Percentiles rank a stretch among this genome's conserved stretches.
These are phyloP conservation scores for Nasonia vitripennis DNA, from an alignment of 1,140 invertebrate genomes.

Conservation along the genomic window DNA sequence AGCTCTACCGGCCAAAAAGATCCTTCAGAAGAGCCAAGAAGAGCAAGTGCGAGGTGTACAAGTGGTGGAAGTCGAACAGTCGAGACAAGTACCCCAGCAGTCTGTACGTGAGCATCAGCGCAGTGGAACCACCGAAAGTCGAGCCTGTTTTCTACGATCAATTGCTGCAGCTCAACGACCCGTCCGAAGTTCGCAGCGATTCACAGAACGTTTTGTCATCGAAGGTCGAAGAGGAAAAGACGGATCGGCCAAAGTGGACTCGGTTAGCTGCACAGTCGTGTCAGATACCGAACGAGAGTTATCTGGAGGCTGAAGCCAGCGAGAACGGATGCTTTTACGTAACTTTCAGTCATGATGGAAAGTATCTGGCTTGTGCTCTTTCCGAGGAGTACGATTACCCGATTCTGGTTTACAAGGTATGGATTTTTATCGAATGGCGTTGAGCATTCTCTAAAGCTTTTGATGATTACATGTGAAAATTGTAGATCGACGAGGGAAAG, in stretches of 20 bases:
- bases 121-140: slow-evolving; percentile 64
- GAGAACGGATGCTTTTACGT: slow-evolving; percentile 74
- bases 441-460: background rate
- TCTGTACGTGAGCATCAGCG: slow-evolving; percentile 65
- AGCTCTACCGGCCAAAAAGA: slow-evolving; percentile 76
- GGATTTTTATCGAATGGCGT: background rate
- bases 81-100: slow-evolving; percentile 68
- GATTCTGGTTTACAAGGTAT: slow-evolving; percentile 73
- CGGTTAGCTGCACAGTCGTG: slow-evolving; percentile 78
- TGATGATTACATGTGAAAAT: slow-evolving; percentile 1
- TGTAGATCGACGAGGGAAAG: slow-evolving; percentile 62
- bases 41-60: slow-evolving; percentile 66
- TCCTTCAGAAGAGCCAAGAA: slow-evolving; percentile 55
- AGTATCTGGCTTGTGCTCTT: slow-evolving; percentile 76
- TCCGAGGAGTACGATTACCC: slow-evolving; percentile 73
- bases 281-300: slow-evolving; percentile 77
- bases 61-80: slow-evolving; percentile 69
- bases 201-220: slow-evolving; percentile 30
- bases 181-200: slow-evolving; percentile 56
- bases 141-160: slow-evolving; percentile 68
- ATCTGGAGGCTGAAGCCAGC: slow-evolving; percentile 68
- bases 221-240: slow-evolving; percentile 49
- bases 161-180: slow-evolving; percentile 58
- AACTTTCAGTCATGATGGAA: slow-evolving; percentile 74
- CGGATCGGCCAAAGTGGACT: slow-evolving; percentile 72